A percentile compares a stretch with the other conserved stretches of the same genome.
Evolutionary conservation across 1,140 invertebrate genomes (phyloP).

Genomic region (Caenorhabditis brenneri): DNA sequence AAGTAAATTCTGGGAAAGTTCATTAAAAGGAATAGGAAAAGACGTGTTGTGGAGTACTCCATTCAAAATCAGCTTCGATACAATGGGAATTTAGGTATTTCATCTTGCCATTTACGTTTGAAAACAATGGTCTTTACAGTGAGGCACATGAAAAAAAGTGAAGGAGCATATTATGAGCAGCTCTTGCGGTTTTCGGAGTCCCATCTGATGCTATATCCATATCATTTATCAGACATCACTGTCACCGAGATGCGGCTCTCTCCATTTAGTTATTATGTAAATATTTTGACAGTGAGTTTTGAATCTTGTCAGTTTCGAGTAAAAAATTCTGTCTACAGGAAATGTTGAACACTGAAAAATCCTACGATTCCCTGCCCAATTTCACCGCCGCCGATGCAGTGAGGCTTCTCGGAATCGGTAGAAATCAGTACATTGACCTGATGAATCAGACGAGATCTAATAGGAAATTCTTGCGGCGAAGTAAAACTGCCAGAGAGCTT

Average conservation of each 20-base stretch:
- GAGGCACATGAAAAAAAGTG: slow-evolving; percentile 80
- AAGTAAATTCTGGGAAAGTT: too few relatives aligned
- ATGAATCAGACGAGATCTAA: slow-evolving; percentile 84
- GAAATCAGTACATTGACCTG: slow-evolving; percentile 93
- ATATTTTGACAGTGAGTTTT: slow-evolving; percentile 77
- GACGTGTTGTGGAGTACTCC: slow-evolving; percentile 83
- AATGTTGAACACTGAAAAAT: slow-evolving; percentile 88
- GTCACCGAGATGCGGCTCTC: slow-evolving; percentile 88
- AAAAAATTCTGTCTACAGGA: slow-evolving; percentile 73
- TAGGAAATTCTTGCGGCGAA: slow-evolving; percentile 71
- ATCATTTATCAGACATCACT: slow-evolving; percentile 90
- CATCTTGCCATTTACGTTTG: not conserved
- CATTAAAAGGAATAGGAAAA: slow-evolving; percentile 87
- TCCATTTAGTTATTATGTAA: slow-evolving; percentile 90
- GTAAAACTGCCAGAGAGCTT: slow-evolving; percentile 76
- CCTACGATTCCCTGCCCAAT: slow-evolving; percentile 93
- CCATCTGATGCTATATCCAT: slow-evolving; percentile 89
- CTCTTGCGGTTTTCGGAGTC: slow-evolving; percentile 85
- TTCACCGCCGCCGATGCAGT: slow-evolving; percentile 94
- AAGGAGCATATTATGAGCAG: slow-evolving; percentile 85
- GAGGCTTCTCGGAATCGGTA: slow-evolving; percentile 86
- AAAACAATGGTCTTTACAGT: slow-evolving; percentile 75
- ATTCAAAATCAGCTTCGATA: slow-evolving; percentile 83
- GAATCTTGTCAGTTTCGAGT: not conserved
- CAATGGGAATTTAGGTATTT: slow-evolving; percentile 82